These are phyloP conservation scores for Steinernema feltiae DNA, from an alignment of 1,140 invertebrate genomes.

Conservation along the genomic window DNA sequence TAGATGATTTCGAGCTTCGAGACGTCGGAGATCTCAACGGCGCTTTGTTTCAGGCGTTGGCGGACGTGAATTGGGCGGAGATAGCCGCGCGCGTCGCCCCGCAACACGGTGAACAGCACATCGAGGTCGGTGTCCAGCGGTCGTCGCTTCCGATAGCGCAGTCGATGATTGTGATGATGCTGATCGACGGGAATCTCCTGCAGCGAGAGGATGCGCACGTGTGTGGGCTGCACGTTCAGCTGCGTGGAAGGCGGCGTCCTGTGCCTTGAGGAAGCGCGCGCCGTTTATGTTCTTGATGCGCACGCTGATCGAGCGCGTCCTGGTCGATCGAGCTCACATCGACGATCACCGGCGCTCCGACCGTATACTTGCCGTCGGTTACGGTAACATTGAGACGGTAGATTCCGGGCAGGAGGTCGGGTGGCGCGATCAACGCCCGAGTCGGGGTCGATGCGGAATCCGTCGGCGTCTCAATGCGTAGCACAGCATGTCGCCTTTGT, in stretches of 20 bases:
- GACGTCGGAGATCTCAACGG: background rate
- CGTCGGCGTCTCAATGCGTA: constrained; percentile 65
- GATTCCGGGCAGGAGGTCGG: constrained; percentile 73
- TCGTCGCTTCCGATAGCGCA: constrained; percentile 1
- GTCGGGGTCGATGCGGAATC: constrained; percentile 72
- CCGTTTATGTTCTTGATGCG: constrained; percentile 69
- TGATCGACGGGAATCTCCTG: background rate
- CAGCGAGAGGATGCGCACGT: constrained; percentile 41
- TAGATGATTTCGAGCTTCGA: constrained; percentile 59
- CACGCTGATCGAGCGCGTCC: constrained; percentile 77
- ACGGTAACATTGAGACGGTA: constrained; percentile 77
- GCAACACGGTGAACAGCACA: background rate
- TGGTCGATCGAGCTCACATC: constrained; percentile 67
- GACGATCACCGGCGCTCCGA: constrained; percentile 63
- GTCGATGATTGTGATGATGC: constrained; percentile 13
- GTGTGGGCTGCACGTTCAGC: constrained; percentile 52
- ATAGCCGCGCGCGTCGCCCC: background rate
- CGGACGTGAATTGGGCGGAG: background rate
- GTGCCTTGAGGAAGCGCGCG: constrained; percentile 76
- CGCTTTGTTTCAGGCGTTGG: background rate
- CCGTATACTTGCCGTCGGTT: constrained; percentile 67
- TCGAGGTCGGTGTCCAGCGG: background rate
- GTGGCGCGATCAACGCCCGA: constrained; percentile 73
- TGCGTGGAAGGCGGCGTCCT: constrained; percentile 73
- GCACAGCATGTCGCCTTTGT: constrained; percentile 80